Conservation (phyloP, 2,113 vertebrate species). For the Melospiza georgiana region DNA sequence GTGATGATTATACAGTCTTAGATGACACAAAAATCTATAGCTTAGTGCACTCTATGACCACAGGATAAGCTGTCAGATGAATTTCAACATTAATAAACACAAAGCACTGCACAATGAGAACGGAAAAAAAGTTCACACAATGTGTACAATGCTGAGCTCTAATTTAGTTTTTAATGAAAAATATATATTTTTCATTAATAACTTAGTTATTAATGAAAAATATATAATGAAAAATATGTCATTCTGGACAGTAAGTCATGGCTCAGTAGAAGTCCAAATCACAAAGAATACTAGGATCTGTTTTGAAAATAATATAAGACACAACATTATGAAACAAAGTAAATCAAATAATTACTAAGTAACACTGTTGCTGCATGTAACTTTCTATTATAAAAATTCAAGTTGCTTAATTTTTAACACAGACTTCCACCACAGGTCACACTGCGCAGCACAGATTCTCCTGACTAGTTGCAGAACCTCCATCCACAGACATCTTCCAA, state of each 20-base stretch:
- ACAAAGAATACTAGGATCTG: not conserved
- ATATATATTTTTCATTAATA: not conserved
- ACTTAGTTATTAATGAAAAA: not conserved
- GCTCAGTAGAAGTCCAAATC: not conserved
- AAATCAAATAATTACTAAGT: not conserved
- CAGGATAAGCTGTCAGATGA: accelerated
- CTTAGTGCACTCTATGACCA: not conserved
- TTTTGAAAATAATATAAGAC: not conserved
- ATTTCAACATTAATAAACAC: not conserved
- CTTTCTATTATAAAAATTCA: not conserved
- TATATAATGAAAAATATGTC: no score
- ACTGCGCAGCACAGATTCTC: not conserved
- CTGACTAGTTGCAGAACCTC: not conserved
- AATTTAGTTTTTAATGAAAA: not conserved
- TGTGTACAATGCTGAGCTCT: not conserved
- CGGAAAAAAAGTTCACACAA: accelerated
- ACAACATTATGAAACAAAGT: not conserved
- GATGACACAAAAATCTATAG: not conserved
- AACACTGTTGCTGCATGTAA: not conserved
- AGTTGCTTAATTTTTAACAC: not conserved
- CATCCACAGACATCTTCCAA: not conserved
- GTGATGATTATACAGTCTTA: not conserved
- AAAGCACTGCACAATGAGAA: not conserved
- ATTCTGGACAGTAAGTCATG: not conserved
- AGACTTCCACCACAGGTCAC: not conserved